Conservation (phyloP, 92 coral and sea anemone genomes). For the Heliopora coerulea region DNA sequence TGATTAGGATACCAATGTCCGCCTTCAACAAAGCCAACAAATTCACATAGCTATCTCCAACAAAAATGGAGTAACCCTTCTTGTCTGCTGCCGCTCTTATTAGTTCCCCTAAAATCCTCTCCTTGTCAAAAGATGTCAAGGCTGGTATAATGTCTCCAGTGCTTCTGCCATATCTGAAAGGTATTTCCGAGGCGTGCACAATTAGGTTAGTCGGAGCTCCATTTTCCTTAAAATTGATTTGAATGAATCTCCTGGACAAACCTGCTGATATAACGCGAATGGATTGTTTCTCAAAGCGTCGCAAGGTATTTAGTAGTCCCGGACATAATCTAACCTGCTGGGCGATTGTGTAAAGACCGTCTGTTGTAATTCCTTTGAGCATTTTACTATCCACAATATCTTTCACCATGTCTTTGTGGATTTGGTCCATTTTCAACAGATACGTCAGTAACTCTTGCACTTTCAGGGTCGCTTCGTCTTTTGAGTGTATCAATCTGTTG, state of each 20-base stretch:
- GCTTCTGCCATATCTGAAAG: not conserved
- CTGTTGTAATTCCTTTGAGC: constrained; percentile 1
- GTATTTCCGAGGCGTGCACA: not conserved
- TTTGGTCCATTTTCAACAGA: not conserved
- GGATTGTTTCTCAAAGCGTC: not conserved
- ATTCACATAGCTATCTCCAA: constrained; percentile 3
- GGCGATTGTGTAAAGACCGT: not conserved
- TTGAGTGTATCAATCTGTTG: not conserved
- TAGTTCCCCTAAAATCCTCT: not conserved
- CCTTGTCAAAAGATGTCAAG: not conserved
- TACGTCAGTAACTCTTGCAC: not conserved
- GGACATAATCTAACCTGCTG: not conserved
- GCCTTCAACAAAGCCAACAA: constrained; percentile 10
- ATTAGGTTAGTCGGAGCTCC: constrained; percentile 3
- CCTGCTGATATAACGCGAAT: constrained; percentile 4
- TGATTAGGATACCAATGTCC: constrained; percentile 9
- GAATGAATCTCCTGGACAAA: not conserved
- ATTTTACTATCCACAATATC: not conserved
- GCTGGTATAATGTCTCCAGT: not conserved
- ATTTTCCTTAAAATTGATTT: not conserved
- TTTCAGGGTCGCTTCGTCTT: not conserved
- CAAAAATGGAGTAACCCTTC: not conserved
- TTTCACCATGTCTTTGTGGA: not conserved
- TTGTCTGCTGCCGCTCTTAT: not conserved
- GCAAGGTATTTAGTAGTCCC: not conserved